These are phyloP conservation scores for Coregonus sp. DNA, from an alignment of 2,797 vertebrate genomes.

Conservation along the genomic window DNA sequence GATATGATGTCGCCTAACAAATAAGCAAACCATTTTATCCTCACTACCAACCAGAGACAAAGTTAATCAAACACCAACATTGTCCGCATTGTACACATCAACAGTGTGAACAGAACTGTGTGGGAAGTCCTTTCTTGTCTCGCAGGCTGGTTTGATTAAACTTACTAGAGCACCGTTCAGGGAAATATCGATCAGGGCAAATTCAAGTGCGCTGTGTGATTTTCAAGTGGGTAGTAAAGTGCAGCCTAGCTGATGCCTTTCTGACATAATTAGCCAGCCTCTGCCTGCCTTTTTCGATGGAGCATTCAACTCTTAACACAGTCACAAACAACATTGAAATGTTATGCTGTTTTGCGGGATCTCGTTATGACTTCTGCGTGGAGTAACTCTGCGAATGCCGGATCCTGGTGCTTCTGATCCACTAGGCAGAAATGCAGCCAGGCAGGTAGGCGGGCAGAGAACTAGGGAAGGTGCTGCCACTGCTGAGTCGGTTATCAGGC, in stretches of 20 bases:
- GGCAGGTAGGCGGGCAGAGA: slow-evolving; percentile 14
- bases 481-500: slow-evolving; percentile 9
- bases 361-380: background rate
- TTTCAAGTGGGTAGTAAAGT: slow-evolving; percentile 26
- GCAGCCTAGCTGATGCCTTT: slow-evolving; percentile 5
- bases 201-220: slow-evolving; percentile 5
- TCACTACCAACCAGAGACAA: background rate
- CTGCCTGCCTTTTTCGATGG: background rate
- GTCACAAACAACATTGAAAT: background rate
- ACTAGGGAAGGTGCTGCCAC: background rate
- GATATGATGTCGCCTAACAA: no score
- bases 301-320: background rate
- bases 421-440: slow-evolving; percentile 5
- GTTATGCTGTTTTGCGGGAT: background rate
- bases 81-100: background rate
- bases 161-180: slow-evolving; percentile 12
- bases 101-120: background rate
- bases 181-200: slow-evolving; percentile 24
- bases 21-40: background rate
- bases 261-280: slow-evolving; percentile 10
- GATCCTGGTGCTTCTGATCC: slow-evolving; percentile 18
- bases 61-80: no score
- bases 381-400: background rate
- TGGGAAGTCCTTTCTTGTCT: slow-evolving; percentile 9
- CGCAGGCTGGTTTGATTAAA: slow-evolving; percentile 24